Conservation (phyloP, 2,113 vertebrate genomes). For the Phasianus colchicus region DNA sequence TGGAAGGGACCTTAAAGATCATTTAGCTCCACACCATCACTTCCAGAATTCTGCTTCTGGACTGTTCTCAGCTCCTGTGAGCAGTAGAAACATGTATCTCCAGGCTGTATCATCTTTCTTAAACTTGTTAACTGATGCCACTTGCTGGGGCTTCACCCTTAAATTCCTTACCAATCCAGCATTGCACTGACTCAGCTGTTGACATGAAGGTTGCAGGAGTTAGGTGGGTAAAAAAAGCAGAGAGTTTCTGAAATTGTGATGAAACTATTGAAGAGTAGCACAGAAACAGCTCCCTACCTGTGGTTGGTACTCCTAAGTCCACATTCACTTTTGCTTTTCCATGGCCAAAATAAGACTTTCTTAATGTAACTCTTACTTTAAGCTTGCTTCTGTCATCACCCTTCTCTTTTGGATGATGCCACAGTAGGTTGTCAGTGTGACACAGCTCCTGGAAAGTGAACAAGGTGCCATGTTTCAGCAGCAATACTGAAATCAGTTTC, state of each 20-base stretch:
- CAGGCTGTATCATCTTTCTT: neutral
- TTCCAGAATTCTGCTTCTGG: neutral
- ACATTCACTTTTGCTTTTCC: neutral
- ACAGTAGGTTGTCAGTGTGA: neutral
- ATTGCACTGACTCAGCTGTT: neutral
- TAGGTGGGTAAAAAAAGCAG: rapidly evolving
- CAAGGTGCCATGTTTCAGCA: neutral
- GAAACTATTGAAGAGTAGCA: neutral
- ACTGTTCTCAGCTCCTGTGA: neutral
- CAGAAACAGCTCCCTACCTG: neutral
- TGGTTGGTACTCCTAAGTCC: neutral
- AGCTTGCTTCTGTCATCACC: neutral
- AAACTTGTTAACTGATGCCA: neutral
- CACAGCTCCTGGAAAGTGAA: neutral
- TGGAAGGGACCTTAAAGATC: neutral
- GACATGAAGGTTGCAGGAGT: neutral
- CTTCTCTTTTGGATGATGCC: neutral
- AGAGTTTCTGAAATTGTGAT: neutral
- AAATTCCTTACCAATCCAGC: neutral
- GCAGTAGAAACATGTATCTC: neutral
- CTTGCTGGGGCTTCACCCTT: neutral
- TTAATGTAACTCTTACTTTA: neutral
- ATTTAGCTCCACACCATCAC: neutral
- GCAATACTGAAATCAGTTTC: neutral
- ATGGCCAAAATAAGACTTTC: neutral